Evolutionary conservation across 1,140 invertebrate genomes (phyloP).

Genomic region (Drosophila punjabiensis): DNA sequence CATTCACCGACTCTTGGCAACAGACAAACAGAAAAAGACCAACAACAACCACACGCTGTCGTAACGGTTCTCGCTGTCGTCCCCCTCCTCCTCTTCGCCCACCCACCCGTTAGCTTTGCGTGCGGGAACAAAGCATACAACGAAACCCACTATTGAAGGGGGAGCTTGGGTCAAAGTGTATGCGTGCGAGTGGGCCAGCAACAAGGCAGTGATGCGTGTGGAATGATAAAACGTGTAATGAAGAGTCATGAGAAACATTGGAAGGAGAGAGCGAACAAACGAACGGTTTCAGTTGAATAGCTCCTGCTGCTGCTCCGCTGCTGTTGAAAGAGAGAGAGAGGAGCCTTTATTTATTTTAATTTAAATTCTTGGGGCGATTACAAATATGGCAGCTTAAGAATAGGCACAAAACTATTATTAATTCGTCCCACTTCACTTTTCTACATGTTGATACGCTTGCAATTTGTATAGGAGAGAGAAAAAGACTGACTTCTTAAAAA

Average conservation of each 20-base stretch:
- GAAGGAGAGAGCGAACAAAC: slow-evolving; percentile 47
- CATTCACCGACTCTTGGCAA: slow-evolving; percentile 68
- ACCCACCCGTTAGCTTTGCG: slow-evolving; percentile 31
- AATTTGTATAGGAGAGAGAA: slow-evolving; percentile 86
- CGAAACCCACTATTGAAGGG: slow-evolving; percentile 39
- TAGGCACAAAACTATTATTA: slow-evolving; percentile 49
- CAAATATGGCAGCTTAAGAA: slow-evolving; percentile 68
- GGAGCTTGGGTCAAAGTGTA: slow-evolving; percentile 47
- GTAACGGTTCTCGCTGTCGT: slow-evolving; percentile 67
- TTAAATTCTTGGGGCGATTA: slow-evolving; percentile 45
- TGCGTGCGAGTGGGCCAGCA: slow-evolving; percentile 68
- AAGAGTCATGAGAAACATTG: slow-evolving; percentile 40
- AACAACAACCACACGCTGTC: slow-evolving; percentile 57
- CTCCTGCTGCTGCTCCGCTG: slow-evolving; percentile 17
- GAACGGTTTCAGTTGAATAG: slow-evolving; percentile 48
- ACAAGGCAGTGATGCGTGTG: slow-evolving; percentile 40
- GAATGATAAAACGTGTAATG: slow-evolving; percentile 59
- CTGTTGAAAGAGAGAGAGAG: slow-evolving; percentile 35
- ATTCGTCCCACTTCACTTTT: slow-evolving; percentile 8
- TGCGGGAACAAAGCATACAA: slow-evolving; percentile 61
- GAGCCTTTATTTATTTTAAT: slow-evolving; percentile 64
- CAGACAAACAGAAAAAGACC: slow-evolving; percentile 53
- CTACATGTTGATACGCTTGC: slow-evolving; percentile 82
- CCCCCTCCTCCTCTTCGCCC: slow-evolving; percentile 11
- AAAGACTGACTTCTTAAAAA: slow-evolving; percentile 85